phyloP scores from a whole-genome alignment of 2,888 invertebrate genomes.

The Falcaria lacertinaria region DNA sequence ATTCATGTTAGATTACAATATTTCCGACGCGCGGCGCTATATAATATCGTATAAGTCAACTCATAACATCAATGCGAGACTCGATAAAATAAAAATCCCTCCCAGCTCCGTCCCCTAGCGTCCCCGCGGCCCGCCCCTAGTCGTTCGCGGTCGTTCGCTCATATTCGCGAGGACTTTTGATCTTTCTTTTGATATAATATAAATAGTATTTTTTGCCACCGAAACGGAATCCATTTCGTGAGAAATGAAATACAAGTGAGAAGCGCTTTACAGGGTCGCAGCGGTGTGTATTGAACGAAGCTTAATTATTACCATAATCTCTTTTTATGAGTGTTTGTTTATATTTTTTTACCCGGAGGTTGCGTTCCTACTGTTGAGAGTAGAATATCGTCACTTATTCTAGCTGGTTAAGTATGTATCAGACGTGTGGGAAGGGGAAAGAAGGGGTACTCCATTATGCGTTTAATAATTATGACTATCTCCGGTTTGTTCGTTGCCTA shows the following conservation, averaged over 20 bases:
- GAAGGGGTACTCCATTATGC: too few species aligned
- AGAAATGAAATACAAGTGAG: constrained; percentile 52
- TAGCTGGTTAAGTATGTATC: too few species aligned
- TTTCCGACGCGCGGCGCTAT: constrained; percentile 46
- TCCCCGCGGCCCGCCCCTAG: constrained; percentile 20
- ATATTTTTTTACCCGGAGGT: too few species aligned
- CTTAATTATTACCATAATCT: constrained; percentile 43
- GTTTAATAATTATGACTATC: too few species aligned
- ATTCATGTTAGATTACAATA: constrained; percentile 64
- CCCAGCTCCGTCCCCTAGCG: constrained; percentile 31
- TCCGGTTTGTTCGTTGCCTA: too few species aligned
- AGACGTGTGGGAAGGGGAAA: too few species aligned
- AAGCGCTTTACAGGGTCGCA: constrained; percentile 23
- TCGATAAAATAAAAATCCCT: constrained; percentile 57
- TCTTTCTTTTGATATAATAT: constrained; percentile 64
- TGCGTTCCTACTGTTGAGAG: too few species aligned
- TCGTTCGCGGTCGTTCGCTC: constrained; percentile 33
- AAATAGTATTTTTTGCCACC: constrained; percentile 59
- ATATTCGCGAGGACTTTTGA: constrained; percentile 54
- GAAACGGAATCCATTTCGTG: constrained; percentile 55
- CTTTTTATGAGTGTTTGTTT: constrained; percentile 36
- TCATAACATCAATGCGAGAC: constrained; percentile 48
- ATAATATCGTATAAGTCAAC: constrained; percentile 49
- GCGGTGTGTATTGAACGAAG: constrained; percentile 34
- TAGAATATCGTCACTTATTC: too few species aligned